A percentile compares a stretch with the other conserved stretches of the same genome.
phyloP scores from a whole-genome alignment of 2,888 invertebrate genomes.

The Phortica magna region DNA sequence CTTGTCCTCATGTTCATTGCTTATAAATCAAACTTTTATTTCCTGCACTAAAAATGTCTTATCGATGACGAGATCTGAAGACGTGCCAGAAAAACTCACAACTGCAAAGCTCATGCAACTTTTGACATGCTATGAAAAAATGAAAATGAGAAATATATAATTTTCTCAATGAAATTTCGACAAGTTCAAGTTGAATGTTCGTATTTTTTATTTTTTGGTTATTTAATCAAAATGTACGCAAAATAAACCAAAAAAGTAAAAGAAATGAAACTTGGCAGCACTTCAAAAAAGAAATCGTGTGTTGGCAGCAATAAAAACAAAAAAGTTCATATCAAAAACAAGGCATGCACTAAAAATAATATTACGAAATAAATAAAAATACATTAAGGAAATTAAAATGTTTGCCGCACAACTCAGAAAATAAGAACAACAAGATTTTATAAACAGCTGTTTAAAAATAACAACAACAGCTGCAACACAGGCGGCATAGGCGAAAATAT shows the following conservation, averaged over 20 bases:
- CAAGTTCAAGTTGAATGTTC: slow-evolving; percentile 69
- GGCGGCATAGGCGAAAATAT: too few species aligned
- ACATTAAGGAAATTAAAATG: slow-evolving; percentile 22
- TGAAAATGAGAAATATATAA: background rate
- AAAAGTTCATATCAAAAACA: background rate
- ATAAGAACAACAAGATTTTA: background rate
- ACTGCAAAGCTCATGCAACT: background rate
- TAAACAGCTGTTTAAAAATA: background rate
- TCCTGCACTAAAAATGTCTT: background rate
- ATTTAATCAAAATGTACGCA: slow-evolving; percentile 7
- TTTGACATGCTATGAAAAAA: background rate
- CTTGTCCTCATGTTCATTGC: background rate
- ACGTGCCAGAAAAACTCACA: slow-evolving; percentile 1
- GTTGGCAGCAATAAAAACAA: background rate
- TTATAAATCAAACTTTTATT: slow-evolving; percentile 6
- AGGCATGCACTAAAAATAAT: background rate
- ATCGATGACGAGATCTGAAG: background rate
- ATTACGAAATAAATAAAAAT: slow-evolving; percentile 4
- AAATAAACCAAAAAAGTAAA: slow-evolving; percentile 12
- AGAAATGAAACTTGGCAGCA: background rate
- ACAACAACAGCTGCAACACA: background rate
- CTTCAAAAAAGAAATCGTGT: background rate
- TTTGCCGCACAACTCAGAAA: background rate
- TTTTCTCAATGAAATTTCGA: slow-evolving; percentile 47
- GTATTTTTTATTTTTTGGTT: background rate